Evolutionary conservation across 2,113 vertebrate genomes (phyloP), one percentile per base, ranked within the genome.

Genomic region (Pygoscelis antarcticus): DNA sequence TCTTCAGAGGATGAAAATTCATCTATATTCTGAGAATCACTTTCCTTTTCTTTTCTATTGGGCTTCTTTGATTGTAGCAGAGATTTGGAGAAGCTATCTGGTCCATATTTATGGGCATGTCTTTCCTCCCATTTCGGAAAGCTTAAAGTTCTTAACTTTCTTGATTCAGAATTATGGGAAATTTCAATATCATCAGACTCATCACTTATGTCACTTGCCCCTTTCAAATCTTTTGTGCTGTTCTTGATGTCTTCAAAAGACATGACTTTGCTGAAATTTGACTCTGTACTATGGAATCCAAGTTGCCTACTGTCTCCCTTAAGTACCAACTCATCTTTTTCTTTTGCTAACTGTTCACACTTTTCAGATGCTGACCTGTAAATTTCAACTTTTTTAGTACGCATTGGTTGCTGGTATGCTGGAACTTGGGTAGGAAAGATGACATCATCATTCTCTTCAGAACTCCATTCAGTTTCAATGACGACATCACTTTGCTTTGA

Each of bases 111-210:
- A 81, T 2, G 36, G 57, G 62, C 4, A 12, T 16, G 58, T 69
- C 90, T 81, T 65, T 88, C 70, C 68, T 93, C 95, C 86, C 32
- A 2, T 54, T 81, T 96, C 2, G n/a, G 29, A 89, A 83, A 77
- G 23, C 15, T 58, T 16, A 3, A 68, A 62, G 42, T 32, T 95
- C 54, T 92, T 70, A 88, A 52, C 27, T 95, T 96, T 93, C 61
- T 93, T 92, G 89, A 75, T 86, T 77, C 68, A 68, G 86, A 92
- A 54, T 77, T 85, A 64, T 36, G 32, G 21, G 74, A 81, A 69
- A 98, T 88, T 42, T 98, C 98, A 61, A 99, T 94, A 95, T 99
- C 99, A 87, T 99, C 99, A 26, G 99, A 99, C 83, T 99, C 99
- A 87, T 99, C 98, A 79, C 99, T 99, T 36, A 99, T n/a, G 70